Evolutionary conservation across 2,113 vertebrate species (phyloP).

Genomic region (Cyanoliseus patagonus): DNA sequence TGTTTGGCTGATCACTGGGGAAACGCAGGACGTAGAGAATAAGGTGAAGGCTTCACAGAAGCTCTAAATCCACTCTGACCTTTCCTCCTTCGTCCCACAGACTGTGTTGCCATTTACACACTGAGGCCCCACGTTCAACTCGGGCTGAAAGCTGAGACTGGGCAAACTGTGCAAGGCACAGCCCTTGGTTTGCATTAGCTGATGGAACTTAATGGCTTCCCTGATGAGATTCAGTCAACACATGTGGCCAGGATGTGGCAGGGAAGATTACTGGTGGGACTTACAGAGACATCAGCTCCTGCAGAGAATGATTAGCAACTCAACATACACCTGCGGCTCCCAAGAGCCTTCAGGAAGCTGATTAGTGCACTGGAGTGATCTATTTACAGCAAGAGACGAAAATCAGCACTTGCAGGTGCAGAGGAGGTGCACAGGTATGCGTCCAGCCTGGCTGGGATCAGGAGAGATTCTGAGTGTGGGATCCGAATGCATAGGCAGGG

Average conservation of each 20-base stretch:
- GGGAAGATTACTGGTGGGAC: not conserved
- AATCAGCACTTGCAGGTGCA: not conserved
- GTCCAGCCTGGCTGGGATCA: not conserved
- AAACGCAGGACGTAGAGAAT: not conserved
- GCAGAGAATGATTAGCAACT: not conserved
- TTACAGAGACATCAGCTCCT: not conserved
- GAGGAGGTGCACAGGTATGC: not conserved
- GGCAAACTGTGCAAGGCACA: not conserved
- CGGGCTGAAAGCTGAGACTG: not conserved
- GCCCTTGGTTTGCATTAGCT: not conserved
- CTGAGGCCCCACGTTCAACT: not conserved
- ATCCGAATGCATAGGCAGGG: accelerated
- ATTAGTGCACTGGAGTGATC: not conserved
- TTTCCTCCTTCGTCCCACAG: not conserved
- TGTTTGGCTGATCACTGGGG: not conserved
- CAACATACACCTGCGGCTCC: not conserved
- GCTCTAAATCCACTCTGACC: not conserved
- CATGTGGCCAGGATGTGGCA: not conserved
- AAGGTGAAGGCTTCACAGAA: not conserved
- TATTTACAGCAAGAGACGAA: not conserved
- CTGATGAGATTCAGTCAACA: not conserved
- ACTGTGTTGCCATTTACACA: not conserved
- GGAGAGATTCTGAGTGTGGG: not conserved
- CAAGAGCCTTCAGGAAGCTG: not conserved
- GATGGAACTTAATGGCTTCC: not conserved